phyloP scores from a whole-genome alignment of 2,797 vertebrate species.

The Phrynocephalus forsythii region DNA sequence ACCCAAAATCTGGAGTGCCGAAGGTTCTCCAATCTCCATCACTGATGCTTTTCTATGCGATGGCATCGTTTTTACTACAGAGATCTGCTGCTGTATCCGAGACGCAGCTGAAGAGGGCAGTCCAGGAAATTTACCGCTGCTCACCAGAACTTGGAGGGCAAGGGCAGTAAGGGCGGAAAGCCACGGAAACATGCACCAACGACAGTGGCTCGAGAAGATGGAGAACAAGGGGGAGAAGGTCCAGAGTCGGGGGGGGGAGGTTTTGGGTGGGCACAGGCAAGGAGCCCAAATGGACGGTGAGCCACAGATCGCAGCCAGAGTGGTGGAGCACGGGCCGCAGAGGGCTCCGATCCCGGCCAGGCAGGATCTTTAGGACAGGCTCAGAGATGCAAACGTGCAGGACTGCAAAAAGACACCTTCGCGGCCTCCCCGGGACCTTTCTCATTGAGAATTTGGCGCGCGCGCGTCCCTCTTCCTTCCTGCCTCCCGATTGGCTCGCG shows the following conservation, averaged over 20 bases:
- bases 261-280: conserved; percentile 50
- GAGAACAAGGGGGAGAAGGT: conserved; percentile 74
- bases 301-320: conserved; percentile 56
- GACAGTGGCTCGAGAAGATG: conserved; percentile 74
- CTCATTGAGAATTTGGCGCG: neutral
- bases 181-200: conserved; percentile 47
- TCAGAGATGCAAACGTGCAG: conserved; percentile 11
- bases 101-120: conserved; percentile 76
- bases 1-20: too few species aligned
- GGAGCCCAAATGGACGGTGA: conserved; percentile 66
- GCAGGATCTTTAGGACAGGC: conserved; percentile 50
- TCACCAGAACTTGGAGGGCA: conserved; percentile 73
- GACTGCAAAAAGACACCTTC: too few species aligned
- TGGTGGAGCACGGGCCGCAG: conserved; percentile 54
- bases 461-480: too few species aligned
- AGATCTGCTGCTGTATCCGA: too few species aligned
- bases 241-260: conserved; percentile 4
- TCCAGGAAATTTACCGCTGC: conserved; percentile 82
- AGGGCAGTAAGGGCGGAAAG: conserved; percentile 19
- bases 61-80: too few species aligned
- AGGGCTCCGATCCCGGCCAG: conserved; percentile 60
- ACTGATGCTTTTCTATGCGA: too few species aligned
- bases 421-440: too few species aligned
- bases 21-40: too few species aligned
- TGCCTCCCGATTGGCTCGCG: neutral